phyloP scores from a whole-genome alignment of 37 sponge, comb jelly and placozoan genomes.

The Chondrilla cf. caribensis region DNA sequence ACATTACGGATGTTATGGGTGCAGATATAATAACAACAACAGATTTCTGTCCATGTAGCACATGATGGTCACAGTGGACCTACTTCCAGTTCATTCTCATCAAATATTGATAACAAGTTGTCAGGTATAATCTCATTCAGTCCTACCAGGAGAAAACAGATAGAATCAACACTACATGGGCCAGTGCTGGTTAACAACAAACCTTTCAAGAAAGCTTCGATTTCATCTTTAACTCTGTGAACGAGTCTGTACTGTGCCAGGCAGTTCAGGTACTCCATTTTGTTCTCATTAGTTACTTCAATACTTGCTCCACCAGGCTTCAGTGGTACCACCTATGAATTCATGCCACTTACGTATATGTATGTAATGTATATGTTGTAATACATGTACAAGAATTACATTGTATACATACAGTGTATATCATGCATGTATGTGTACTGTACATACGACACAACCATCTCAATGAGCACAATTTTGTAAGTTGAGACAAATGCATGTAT shows the following conservation, averaged over 20 bases:
- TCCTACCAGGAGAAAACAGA: conserved; percentile 38
- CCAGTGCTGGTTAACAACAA: not conserved
- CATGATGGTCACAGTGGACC: not conserved
- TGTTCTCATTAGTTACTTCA: conserved; percentile 87
- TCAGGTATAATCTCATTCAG: conserved; percentile 86
- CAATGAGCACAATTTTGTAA: not conserved
- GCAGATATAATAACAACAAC: no score
- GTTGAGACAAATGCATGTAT: no score
- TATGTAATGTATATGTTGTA: no score
- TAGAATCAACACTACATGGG: no score
- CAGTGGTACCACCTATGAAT: conserved; percentile 66
- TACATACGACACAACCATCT: not conserved
- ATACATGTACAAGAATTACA: not conserved
- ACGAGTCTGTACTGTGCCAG: conserved; percentile 77
- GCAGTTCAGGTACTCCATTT: conserved; percentile 75
- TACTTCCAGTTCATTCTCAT: conserved; percentile 97
- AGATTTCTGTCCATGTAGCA: not conserved
- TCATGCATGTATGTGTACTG: not conserved
- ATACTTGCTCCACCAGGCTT: conserved; percentile 69
- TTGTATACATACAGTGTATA: not conserved
- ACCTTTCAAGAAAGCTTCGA: conserved; percentile 88
- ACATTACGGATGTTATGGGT: no score
- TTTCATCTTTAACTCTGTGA: conserved; percentile 62
- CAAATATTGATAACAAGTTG: conserved; percentile 81
- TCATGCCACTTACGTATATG: not conserved